Evolutionary conservation across 2,888 invertebrate genomes (phyloP).

Genomic region (Ecliptopera silaceata): DNA sequence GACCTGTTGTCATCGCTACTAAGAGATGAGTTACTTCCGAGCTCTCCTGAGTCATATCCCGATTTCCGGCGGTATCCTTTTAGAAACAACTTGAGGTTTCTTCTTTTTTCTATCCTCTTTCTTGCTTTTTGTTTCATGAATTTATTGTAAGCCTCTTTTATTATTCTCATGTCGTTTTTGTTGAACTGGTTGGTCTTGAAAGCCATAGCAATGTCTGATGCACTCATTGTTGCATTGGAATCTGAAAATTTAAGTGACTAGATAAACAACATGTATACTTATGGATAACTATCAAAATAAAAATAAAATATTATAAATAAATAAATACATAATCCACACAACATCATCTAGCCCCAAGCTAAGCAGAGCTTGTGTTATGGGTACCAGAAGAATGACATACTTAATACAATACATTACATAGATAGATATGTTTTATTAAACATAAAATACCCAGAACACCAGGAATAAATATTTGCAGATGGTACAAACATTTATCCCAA

Average conservation of each 20-base stretch:
- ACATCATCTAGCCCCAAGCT: no score
- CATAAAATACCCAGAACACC: no score
- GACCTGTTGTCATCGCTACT: conserved; percentile 66
- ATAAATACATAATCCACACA: no score
- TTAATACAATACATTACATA: no score
- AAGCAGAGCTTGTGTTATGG: no score
- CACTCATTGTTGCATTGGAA: conserved; percentile 58
- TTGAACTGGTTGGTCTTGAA: conserved; percentile 57
- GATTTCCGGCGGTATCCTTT: conserved; percentile 50
- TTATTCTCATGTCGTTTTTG: conserved; percentile 54
- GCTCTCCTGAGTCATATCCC: conserved; percentile 63
- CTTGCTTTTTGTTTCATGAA: conserved; percentile 46
- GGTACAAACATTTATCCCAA: no score
- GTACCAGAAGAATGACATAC: no score
- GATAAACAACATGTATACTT: no score
- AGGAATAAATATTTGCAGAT: no score
- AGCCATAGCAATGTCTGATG: conserved; percentile 57
- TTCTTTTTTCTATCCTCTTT: conserved; percentile 55
- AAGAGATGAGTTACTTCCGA: conserved; percentile 64
- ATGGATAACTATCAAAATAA: no score
- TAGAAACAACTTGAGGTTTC: conserved; percentile 49
- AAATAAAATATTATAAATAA: no score
- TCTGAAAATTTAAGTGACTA: conserved; percentile 46
- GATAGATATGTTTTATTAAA: no score
- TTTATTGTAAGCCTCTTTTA: conserved; percentile 56